Conservation (phyloP, 2,888 invertebrate species). For the Scaptomyza cyrtandrae region DNA sequence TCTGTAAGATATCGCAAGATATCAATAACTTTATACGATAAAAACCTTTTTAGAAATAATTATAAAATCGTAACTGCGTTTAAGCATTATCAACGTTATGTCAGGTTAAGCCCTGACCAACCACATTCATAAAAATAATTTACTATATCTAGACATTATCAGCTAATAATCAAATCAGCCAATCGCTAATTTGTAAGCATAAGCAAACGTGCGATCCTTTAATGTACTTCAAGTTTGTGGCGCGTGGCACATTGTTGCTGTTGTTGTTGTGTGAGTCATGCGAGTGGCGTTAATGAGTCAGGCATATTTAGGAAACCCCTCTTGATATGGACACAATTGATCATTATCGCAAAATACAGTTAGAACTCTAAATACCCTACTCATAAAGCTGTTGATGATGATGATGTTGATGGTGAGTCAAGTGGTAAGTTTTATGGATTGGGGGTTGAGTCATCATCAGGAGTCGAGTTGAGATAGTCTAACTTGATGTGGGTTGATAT, state of each 20-base stretch:
- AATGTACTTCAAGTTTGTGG: background rate
- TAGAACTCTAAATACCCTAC: slow-evolving; percentile 15
- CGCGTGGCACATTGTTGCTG: background rate
- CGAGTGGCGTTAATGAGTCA: slow-evolving; percentile 43
- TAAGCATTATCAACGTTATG: background rate
- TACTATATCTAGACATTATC: slow-evolving; percentile 16
- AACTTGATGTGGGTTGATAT: background rate
- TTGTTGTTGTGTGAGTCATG: slow-evolving; percentile 46
- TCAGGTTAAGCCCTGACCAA: slow-evolving; percentile 9
- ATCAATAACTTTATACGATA: background rate
- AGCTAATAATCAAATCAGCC: slow-evolving; percentile 19
- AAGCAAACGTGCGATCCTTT: slow-evolving; percentile 49
- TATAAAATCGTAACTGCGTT: background rate
- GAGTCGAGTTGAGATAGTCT: slow-evolving; percentile 22
- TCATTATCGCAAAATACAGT: slow-evolving; percentile 37
- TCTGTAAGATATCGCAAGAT: background rate
- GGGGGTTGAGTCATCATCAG: slow-evolving; percentile 58
- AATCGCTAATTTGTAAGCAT: slow-evolving; percentile 15
- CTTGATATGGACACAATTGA: slow-evolving; percentile 43
- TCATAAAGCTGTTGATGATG: background rate
- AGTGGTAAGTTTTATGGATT: no score
- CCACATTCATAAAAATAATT: slow-evolving; percentile 12
- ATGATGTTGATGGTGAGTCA: slow-evolving; percentile 53
- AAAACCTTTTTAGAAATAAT: no score
- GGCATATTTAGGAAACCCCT: slow-evolving; percentile 61